phyloP scores from a whole-genome alignment of 2,113 vertebrate species.

The Cyprinodon brontotheroides region DNA sequence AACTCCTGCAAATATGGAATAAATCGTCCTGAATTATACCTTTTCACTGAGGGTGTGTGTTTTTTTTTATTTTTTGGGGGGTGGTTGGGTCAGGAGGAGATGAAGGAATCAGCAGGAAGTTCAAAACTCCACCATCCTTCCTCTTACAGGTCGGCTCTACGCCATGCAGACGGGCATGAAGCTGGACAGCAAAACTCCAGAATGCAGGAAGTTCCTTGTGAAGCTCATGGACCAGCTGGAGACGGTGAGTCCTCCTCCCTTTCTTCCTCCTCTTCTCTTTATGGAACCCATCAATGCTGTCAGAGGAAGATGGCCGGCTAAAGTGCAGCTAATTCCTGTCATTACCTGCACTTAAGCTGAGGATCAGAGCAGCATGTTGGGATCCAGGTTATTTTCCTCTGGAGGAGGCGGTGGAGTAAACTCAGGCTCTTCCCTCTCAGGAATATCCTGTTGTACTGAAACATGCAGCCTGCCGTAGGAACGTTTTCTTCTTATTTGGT shows the following conservation, averaged over 20 bases:
- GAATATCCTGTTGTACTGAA: too few relatives aligned
- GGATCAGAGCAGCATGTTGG: background rate
- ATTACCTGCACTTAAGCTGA: background rate
- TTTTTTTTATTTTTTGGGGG: too few relatives aligned
- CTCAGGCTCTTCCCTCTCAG: background rate
- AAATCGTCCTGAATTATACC: too few relatives aligned
- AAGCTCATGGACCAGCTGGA: slow-evolving; percentile 98
- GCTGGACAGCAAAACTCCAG: slow-evolving; percentile 95
- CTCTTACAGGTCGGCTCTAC: slow-evolving; percentile 90
- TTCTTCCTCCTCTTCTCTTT: background rate
- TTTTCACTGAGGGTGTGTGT: too few relatives aligned
- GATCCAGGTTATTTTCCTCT: background rate
- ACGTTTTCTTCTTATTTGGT: too few relatives aligned
- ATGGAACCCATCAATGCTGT: background rate
- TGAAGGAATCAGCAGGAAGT: too few relatives aligned
- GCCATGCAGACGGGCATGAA: slow-evolving; percentile 98
- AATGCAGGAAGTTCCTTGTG: slow-evolving; percentile 94
- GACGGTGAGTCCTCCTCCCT: slow-evolving; percentile 79
- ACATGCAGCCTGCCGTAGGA: too few relatives aligned
- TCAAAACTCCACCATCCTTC: background rate
- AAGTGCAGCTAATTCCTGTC: background rate
- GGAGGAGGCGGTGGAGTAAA: background rate
- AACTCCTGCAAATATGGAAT: too few relatives aligned
- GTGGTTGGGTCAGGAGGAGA: too few relatives aligned
- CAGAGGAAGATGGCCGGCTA: background rate